Evolutionary conservation across 2,888 invertebrate species (phyloP), one percentile per base, ranked within the genome.

Genomic region (Dorcus parallelipipedus): DNA sequence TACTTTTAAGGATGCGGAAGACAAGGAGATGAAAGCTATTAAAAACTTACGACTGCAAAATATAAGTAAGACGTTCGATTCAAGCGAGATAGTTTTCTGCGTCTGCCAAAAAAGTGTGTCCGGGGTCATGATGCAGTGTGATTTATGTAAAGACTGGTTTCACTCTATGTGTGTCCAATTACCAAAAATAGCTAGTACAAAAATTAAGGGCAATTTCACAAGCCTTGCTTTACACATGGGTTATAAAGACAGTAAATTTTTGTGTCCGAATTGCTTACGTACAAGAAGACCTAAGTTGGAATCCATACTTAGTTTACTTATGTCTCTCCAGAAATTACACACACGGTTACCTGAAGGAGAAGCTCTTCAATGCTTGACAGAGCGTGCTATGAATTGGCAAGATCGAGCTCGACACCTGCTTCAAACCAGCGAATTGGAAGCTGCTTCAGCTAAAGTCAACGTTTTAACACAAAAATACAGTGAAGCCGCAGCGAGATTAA

Each of bases 351-450:
- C 94, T 0, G 97, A 97, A 81, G 96, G 95, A 58, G 96, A 96
- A 75, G 95, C 96, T 0, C 81, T 97, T 58, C 94, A 95, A 75
- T 91, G 94, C 76, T 83, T 96, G 60, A 94, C 95, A 0, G 95
- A 97, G 80, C 85, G 96, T 58, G 95, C 95, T 17, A 95, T 96
- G 93, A 91, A 92, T 69, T 97, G 96, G 96, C 95, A 96, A 82
- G 93, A 93, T 80, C 82, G 88, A 23, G 93, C 92, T 9, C 82
- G 90, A 38, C 88, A 89, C 70, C 80, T 86, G 4, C 78, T 89
- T 9, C 81, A 82, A 33, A 84, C 84, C 9, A 84, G 87, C 49
- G 91, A 91, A 75, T 80, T 90, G 10, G 84, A 85, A 52, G 80
- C 83, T 2, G 88, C 87, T 2, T 74, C 89, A 54, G 82, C 84